These are phyloP conservation scores for Ceratoteleas bidentatus DNA, from an alignment of 1,140 invertebrate species.

Conservation along the genomic window DNA sequence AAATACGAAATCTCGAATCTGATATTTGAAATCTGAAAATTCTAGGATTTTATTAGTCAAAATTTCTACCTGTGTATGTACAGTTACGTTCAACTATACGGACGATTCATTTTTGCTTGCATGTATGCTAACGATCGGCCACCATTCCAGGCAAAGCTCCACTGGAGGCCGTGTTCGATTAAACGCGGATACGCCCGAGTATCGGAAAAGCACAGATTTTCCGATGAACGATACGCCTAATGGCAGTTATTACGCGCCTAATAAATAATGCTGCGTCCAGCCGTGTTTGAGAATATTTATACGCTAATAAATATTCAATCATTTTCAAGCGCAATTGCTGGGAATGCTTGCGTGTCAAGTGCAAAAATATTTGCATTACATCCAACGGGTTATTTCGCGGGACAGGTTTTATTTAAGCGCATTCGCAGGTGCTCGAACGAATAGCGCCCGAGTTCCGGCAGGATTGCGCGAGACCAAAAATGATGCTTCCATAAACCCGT, in stretches of 20 bases:
- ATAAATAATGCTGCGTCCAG: conserved; percentile 11
- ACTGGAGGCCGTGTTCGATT: too few species aligned
- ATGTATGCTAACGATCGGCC: conserved; percentile 13
- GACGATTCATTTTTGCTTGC: conserved; percentile 4
- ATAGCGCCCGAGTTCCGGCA: too few species aligned
- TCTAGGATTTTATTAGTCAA: too few species aligned
- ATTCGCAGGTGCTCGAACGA: background rate
- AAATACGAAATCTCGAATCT: too few species aligned
- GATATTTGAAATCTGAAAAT: too few species aligned
- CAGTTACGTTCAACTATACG: too few species aligned
- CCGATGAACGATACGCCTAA: conserved; percentile 14
- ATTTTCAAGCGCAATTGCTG: conserved; percentile 9
- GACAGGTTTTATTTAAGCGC: background rate
- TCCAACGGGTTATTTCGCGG: conserved; percentile 7
- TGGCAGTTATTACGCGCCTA: conserved; percentile 8
- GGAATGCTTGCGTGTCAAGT: background rate
- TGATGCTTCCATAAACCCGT: background rate
- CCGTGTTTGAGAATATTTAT: conserved; percentile 23
- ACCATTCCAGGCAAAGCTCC: conserved; percentile 7
- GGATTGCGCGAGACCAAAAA: too few species aligned
- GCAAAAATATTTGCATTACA: conserved; percentile 7
- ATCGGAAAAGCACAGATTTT: background rate
- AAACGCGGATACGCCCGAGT: background rate
- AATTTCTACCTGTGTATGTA: too few species aligned
- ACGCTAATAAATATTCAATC: conserved; percentile 18